These are phyloP conservation scores for Spinus pinus DNA, from an alignment of 2,797 vertebrate genomes.

Conservation along the genomic window DNA sequence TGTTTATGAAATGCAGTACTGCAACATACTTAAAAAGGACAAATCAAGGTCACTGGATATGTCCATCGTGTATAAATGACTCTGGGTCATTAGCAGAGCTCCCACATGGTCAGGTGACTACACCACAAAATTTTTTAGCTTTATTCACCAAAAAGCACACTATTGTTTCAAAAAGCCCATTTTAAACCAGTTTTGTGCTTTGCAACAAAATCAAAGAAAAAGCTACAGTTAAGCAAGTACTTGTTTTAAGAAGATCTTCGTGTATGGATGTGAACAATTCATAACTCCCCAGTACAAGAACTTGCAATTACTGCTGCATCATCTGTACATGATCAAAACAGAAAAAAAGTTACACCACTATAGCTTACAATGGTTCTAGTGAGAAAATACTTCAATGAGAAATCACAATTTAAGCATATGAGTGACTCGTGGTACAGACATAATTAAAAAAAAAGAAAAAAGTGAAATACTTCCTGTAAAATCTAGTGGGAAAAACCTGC, in stretches of 20 bases:
- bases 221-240: not conserved
- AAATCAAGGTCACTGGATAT: constrained; percentile 8
- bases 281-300: not conserved
- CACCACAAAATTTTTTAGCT: not conserved
- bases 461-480: not conserved
- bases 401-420: not conserved
- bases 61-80: not conserved
- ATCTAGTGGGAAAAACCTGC: not conserved
- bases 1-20: constrained; percentile 10
- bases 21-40: constrained; percentile 39
- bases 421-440: not conserved
- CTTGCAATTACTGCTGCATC: not conserved
- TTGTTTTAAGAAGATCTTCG: not conserved
- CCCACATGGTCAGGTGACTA: not conserved
- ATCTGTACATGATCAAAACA: not conserved
- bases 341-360: not conserved
- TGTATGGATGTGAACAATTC: not conserved
- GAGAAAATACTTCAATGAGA: not conserved
- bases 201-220: not conserved
- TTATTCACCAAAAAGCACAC: not conserved
- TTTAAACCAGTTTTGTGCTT: not conserved
- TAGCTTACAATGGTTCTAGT: not conserved
- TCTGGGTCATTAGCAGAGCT: not conserved
- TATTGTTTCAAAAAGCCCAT: not conserved
- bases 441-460: not conserved